These are phyloP conservation scores for Aurelia sp. DNA, from an alignment of 30 jellyfish, hydroid and myxozoan species.

Conservation along the genomic window DNA sequence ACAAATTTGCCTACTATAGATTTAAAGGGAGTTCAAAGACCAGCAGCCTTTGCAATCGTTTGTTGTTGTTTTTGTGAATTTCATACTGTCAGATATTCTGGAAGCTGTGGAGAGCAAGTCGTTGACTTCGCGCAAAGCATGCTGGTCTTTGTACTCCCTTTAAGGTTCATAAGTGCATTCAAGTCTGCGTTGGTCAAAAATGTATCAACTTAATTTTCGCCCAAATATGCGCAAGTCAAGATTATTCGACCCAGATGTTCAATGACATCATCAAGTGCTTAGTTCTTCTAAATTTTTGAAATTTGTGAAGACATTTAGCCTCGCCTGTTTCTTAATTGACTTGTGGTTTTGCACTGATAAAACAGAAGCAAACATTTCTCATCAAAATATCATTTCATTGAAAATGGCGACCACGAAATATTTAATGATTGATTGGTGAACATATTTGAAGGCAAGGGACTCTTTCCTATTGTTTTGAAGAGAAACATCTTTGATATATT, in stretches of 20 bases:
- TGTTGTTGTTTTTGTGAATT: too few relatives aligned
- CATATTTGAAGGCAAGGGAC: constrained; percentile 51
- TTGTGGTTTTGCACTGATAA: neutral
- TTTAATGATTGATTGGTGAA: constrained; percentile 28
- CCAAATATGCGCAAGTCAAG: neutral
- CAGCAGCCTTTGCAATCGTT: too few relatives aligned
- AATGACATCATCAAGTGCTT: neutral
- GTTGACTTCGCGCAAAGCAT: too few relatives aligned
- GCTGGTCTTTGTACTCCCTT: too few relatives aligned
- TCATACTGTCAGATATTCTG: too few relatives aligned
- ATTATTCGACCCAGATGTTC: neutral
- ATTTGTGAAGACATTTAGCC: neutral
- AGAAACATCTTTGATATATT: constrained; percentile 32
- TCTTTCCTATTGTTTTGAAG: constrained; percentile 24
- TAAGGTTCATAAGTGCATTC: too few relatives aligned
- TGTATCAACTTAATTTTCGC: too few relatives aligned
- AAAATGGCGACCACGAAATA: constrained; percentile 34
- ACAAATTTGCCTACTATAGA: too few relatives aligned
- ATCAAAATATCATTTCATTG: constrained; percentile 35
- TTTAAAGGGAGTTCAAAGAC: too few relatives aligned
- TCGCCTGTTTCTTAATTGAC: neutral
- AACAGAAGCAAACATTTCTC: constrained; percentile 7
- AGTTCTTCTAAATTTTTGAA: too few relatives aligned
- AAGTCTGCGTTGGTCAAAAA: too few relatives aligned
- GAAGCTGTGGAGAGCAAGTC: too few relatives aligned